phyloP scores from a whole-genome alignment of 2,888 invertebrate species.

The Bhutanitis thaidina region DNA sequence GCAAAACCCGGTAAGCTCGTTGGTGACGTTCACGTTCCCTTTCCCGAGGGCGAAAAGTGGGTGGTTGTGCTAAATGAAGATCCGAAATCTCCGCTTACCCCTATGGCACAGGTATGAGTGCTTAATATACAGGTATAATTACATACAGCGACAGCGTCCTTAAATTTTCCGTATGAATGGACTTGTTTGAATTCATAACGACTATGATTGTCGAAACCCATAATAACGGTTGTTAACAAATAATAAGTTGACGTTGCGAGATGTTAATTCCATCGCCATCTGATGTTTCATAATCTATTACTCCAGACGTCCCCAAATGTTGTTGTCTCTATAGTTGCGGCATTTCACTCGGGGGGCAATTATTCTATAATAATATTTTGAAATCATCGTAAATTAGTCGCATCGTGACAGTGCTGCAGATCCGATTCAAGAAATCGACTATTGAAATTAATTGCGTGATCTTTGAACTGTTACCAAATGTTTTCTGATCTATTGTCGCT shows the following conservation, averaged over 20 bases:
- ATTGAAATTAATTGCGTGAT: conserved; percentile 68
- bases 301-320: conserved; percentile 57
- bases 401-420: conserved; percentile 63
- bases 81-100: too few relatives aligned
- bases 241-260: conserved; percentile 60
- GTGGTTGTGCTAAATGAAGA: too few relatives aligned
- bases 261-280: conserved; percentile 59
- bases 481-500: conserved; percentile 39
- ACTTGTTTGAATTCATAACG: conserved; percentile 47
- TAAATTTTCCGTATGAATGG: conserved; percentile 48
- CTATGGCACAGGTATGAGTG: too few relatives aligned
- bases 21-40: too few relatives aligned
- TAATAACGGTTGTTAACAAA: conserved; percentile 66
- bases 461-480: conserved; percentile 68
- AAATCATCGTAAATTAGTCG: conserved; percentile 58
- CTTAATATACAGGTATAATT: too few relatives aligned
- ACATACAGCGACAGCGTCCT: background rate
- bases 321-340: conserved; percentile 39
- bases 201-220: conserved; percentile 55
- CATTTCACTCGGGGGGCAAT: conserved; percentile 45
- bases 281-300: conserved; percentile 48
- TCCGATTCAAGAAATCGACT: conserved; percentile 56
- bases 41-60: too few relatives aligned
- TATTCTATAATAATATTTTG: conserved; percentile 57
- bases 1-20: too few relatives aligned